Evolutionary conservation across 2,113 vertebrate genomes (phyloP).

Genomic region (Thermophis baileyi): DNA sequence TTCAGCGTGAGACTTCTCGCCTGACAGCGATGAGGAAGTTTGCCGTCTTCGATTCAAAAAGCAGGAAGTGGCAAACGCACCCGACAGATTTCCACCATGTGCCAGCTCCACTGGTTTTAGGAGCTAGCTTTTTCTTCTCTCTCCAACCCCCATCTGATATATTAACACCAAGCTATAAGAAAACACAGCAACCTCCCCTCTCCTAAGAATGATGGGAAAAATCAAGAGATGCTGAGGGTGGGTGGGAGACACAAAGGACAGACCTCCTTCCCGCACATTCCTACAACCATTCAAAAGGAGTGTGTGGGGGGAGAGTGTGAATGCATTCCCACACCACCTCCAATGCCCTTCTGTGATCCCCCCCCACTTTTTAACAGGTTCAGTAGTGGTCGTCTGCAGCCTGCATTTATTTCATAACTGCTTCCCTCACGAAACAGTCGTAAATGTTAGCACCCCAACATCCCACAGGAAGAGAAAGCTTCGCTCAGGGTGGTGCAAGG

Average conservation of each 20-base stretch:
- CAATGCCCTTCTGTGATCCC: neutral
- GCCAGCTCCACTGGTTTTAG: neutral
- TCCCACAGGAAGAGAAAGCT: neutral
- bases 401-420: neutral
- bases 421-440: neutral
- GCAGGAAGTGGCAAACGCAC: too few species aligned
- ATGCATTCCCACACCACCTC: neutral
- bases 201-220: neutral
- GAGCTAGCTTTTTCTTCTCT: neutral
- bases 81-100: too few species aligned
- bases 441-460: neutral
- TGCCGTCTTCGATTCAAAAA: too few species aligned
- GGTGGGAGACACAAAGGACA: neutral
- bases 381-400: neutral
- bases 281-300: neutral
- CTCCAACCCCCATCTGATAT: neutral
- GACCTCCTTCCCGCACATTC: neutral
- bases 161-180: neutral
- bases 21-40: too few species aligned
- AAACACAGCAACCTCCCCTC: neutral
- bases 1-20: too few species aligned
- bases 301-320: neutral
- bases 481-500: neutral
- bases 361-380: neutral
- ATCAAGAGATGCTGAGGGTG: neutral